Evolutionary conservation across 2,888 invertebrate genomes (phyloP).

Genomic region (Cheilosia soror): DNA sequence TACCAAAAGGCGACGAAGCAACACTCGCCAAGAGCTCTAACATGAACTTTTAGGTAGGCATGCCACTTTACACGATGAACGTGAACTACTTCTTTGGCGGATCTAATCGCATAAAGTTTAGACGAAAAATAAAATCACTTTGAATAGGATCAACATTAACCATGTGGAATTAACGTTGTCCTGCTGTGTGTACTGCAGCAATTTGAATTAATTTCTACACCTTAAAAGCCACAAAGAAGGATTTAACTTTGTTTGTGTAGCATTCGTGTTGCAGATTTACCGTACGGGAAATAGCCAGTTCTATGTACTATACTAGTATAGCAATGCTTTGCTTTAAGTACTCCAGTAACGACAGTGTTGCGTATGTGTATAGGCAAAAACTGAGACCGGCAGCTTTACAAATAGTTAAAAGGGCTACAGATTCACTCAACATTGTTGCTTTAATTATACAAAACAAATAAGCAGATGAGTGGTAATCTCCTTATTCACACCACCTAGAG

Average conservation of each 20-base stretch:
- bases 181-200: conserved; percentile 6
- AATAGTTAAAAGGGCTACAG: conserved; percentile 13
- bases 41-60: conserved; percentile 40
- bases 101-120: conserved; percentile 23
- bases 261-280: background rate
- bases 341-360: background rate
- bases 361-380: background rate
- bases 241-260: conserved; percentile 10
- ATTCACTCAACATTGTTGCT: conserved; percentile 28
- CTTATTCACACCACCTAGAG: background rate
- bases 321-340: background rate
- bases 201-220: conserved; percentile 1
- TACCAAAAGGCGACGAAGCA: conserved; percentile 34
- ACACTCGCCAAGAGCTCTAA: conserved; percentile 21
- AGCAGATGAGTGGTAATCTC: conserved; percentile 48
- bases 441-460: conserved; percentile 54
- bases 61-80: background rate
- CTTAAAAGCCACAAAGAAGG: conserved; percentile 33
- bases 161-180: conserved; percentile 35
- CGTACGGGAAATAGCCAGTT: background rate
- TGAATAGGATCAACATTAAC: conserved; percentile 33
- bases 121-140: conserved; percentile 4
- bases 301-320: background rate
- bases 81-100: conserved; percentile 3
- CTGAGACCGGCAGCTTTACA: conserved; percentile 3